Evolutionary conservation across 2,113 vertebrate genomes (phyloP).

Genomic region (Onychostruthus taczanowskii): DNA sequence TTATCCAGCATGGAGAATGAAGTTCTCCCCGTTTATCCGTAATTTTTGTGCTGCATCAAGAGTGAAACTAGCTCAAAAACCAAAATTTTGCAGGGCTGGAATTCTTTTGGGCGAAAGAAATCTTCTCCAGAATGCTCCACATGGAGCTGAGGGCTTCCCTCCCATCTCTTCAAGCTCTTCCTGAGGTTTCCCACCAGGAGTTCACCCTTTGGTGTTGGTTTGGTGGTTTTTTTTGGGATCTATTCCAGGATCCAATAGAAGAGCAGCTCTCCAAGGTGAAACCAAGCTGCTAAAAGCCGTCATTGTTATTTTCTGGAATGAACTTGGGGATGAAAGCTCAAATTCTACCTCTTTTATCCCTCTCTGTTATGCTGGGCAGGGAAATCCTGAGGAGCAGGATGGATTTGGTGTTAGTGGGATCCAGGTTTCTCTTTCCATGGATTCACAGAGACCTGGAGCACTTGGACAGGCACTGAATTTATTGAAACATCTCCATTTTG

Average conservation of each 20-base stretch:
- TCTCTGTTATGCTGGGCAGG: neutral
- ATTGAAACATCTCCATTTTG: neutral
- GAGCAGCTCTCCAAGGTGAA: neutral
- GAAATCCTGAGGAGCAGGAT: accelerated
- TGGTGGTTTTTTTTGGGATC: neutral
- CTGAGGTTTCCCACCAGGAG: neutral
- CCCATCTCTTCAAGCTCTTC: neutral
- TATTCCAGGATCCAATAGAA: neutral
- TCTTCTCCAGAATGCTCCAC: neutral
- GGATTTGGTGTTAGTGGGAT: neutral
- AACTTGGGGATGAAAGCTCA: neutral
- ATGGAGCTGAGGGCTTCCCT: neutral
- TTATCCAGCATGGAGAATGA: neutral
- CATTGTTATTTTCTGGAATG: neutral
- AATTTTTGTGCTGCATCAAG: neutral
- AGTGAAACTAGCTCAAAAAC: neutral
- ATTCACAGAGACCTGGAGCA: neutral
- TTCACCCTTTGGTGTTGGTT: neutral
- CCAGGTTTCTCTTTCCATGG: accelerated
- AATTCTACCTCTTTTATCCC: neutral
- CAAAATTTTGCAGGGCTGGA: neutral
- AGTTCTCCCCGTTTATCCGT: neutral
- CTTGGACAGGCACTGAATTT: neutral
- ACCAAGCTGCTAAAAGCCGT: accelerated
- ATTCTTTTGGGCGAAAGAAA: neutral